phyloP scores from a whole-genome alignment of 2,888 invertebrate genomes.

The Campoletis raptor region DNA sequence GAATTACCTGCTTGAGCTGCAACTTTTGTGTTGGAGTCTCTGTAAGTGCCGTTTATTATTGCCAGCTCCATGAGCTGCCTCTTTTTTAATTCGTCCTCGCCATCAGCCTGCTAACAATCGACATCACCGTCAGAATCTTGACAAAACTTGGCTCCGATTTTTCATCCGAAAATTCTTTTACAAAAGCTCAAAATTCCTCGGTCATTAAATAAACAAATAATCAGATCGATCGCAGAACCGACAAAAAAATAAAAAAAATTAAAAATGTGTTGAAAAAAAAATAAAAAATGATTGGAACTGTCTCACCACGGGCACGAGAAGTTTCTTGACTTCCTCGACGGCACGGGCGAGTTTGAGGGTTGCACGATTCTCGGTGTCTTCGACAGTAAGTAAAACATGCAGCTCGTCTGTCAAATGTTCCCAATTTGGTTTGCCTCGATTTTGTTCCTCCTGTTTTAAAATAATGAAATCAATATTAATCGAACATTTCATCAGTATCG shows the following conservation, averaged over 20 bases:
- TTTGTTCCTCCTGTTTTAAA: constrained; percentile 95
- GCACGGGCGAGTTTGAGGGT: constrained; percentile 97
- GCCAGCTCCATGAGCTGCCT: constrained; percentile 99
- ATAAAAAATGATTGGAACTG: constrained; percentile 79
- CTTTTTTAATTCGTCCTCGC: constrained; percentile 99
- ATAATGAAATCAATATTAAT: background rate
- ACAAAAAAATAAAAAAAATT: background rate
- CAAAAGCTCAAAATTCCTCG: background rate
- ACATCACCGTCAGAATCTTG: constrained; percentile 80
- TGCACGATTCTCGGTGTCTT: constrained; percentile 99
- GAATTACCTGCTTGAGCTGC: constrained; percentile 92
- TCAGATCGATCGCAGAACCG: background rate
- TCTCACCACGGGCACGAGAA: constrained; percentile 95
- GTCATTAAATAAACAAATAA: background rate
- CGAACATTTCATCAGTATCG: background rate
- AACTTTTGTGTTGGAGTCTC: constrained; percentile 97
- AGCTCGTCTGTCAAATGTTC: constrained; percentile 99
- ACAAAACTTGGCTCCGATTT: constrained; percentile 13
- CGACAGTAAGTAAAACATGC: constrained; percentile 99
- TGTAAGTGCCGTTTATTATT: constrained; percentile 99
- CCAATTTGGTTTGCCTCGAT: constrained; percentile 99
- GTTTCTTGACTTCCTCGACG: constrained; percentile 98
- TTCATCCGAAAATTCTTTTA: background rate
- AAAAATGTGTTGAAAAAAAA: background rate
- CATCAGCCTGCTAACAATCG: constrained; percentile 95